Evolutionary conservation across 2,888 invertebrate species (phyloP).

Genomic region (Ophioninae sp.): DNA sequence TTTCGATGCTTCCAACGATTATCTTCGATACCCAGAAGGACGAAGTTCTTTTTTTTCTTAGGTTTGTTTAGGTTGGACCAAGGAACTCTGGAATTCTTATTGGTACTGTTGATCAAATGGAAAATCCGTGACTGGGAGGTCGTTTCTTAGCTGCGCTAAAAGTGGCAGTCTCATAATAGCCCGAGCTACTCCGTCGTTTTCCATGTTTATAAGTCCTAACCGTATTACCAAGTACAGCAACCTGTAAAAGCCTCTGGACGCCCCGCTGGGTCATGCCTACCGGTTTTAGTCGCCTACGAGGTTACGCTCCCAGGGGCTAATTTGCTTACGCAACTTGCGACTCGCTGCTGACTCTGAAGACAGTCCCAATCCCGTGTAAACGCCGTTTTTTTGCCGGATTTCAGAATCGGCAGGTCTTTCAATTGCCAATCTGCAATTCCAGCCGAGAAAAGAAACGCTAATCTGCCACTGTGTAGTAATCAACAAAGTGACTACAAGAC

Average conservation of each 20-base stretch:
- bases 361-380: conserved; percentile 53
- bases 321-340: conserved; percentile 60
- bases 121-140: conserved; percentile 29
- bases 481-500: background rate
- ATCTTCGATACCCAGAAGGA: conserved; percentile 31
- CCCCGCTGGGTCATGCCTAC: conserved; percentile 59
- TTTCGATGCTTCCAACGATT: conserved; percentile 45
- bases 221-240: conserved; percentile 47
- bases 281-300: conserved; percentile 38
- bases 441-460: background rate
- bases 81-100: conserved; percentile 40
- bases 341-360: conserved; percentile 51
- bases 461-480: background rate
- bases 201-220: conserved; percentile 57
- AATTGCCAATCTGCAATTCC: conserved; percentile 31
- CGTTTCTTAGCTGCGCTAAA: conserved; percentile 43
- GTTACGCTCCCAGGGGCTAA: conserved; percentile 55
- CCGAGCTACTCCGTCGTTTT: conserved; percentile 40
- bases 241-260: conserved; percentile 45
- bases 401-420: conserved; percentile 32
- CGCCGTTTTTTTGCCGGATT: conserved; percentile 45
- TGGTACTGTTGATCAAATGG: conserved; percentile 50
- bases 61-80: conserved; percentile 14
- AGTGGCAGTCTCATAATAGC: conserved; percentile 56
- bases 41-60: background rate